Percentiles rank a stretch among this genome's conserved stretches.
These are phyloP conservation scores for Clarias gariepinus DNA, from an alignment of 2,113 vertebrate species.

Conservation along the genomic window DNA sequence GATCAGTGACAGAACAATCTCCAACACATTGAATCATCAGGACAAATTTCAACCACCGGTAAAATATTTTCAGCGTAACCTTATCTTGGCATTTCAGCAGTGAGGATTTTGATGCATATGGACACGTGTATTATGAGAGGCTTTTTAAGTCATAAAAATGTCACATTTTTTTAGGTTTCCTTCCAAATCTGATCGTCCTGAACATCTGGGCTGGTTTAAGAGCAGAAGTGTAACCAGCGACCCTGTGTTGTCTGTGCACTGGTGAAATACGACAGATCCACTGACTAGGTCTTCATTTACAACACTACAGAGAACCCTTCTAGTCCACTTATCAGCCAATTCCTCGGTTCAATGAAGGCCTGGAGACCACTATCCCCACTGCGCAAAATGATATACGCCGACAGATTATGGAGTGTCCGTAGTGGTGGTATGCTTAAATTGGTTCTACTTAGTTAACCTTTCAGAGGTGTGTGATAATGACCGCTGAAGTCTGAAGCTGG, in stretches of 20 bases:
- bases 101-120: not conserved
- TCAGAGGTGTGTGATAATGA: conserved; percentile 19
- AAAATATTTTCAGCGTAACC: not conserved
- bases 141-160: not conserved
- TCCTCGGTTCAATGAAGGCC: conserved; percentile 20
- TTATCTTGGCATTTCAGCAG: not conserved
- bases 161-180: not conserved
- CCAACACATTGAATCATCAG: not conserved
- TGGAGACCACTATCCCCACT: conserved; percentile 35
- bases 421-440: conserved; percentile 15
- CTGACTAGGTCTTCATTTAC: conserved; percentile 25
- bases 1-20: not conserved
- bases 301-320: conserved; percentile 34
- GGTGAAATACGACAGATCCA: conserved; percentile 40
- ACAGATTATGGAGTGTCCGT: conserved; percentile 20
- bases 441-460: conserved; percentile 26
- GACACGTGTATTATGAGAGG: not conserved
- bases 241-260: not conserved
- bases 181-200: not conserved
- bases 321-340: conserved; percentile 46
- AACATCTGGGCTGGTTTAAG: conserved; percentile 43
- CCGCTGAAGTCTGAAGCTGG: not conserved
- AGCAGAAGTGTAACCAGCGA: conserved; percentile 34
- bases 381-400: not conserved
- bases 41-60: not conserved